A percentile compares a stretch with the other conserved stretches of the same genome.
Conservation (phyloP, 2,888 invertebrate genomes). For the Zootermopsis nevadensis region DNA sequence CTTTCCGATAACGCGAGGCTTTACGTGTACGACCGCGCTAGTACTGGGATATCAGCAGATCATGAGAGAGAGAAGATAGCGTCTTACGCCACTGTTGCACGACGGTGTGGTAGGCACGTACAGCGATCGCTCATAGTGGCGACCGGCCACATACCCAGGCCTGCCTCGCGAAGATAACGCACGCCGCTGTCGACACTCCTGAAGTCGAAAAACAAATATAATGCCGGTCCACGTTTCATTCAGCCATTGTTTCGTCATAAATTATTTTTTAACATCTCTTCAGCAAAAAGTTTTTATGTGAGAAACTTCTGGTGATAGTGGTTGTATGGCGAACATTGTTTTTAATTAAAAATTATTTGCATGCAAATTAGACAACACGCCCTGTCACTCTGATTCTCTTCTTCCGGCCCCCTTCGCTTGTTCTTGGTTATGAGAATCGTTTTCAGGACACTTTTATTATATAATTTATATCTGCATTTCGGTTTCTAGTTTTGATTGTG, state of each 20-base stretch:
- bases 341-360: slow-evolving; percentile 43
- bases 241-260: slow-evolving; percentile 24
- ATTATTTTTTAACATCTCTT: slow-evolving; percentile 42
- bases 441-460: neutral
- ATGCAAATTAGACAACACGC: neutral
- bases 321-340: neutral
- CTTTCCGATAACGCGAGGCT: too few relatives aligned
- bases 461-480: slow-evolving; percentile 7
- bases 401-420: neutral
- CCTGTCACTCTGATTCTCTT: slow-evolving; percentile 12
- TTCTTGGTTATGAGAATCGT: neutral
- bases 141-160: neutral
- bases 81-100: neutral
- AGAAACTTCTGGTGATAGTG: neutral
- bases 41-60: too few relatives aligned
- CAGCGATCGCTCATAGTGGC: neutral
- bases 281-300: neutral
- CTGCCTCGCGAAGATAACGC: slow-evolving; percentile 13
- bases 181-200: slow-evolving; percentile 2
- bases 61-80: neutral
- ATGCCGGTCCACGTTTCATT: neutral
- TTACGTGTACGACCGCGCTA: too few relatives aligned
- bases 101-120: neutral
- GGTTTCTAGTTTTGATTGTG: too few relatives aligned
- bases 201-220: neutral